These are phyloP conservation scores for Cephus pulcher DNA, from an alignment of 2,888 invertebrate species.

Conservation along the genomic window DNA sequence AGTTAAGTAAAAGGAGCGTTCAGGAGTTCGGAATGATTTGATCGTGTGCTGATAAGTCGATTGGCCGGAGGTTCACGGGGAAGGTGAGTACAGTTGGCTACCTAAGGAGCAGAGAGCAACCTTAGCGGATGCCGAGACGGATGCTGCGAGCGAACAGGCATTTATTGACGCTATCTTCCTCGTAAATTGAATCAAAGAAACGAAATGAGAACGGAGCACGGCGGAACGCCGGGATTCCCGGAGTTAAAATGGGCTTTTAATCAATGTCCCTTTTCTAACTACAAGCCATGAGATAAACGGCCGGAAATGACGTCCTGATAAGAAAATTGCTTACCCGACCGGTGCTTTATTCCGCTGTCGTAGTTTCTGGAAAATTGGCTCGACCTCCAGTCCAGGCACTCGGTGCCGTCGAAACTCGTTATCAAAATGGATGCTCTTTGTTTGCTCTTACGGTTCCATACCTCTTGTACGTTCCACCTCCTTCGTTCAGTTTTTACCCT, in stretches of 20 bases:
- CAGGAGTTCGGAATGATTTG: conserved; percentile 46
- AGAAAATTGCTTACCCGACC: conserved; percentile 58
- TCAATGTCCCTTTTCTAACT: conserved; percentile 56
- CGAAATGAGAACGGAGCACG: conserved; percentile 46
- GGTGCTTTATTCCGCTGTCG: conserved; percentile 30
- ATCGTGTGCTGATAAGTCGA: conserved; percentile 48
- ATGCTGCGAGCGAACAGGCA: conserved; percentile 27
- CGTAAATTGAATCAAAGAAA: conserved; percentile 63
- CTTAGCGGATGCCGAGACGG: conserved; percentile 17
- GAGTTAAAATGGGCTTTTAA: conserved; percentile 60
- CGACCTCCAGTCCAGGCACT: conserved; percentile 26
- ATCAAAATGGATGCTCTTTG: conserved; percentile 42
- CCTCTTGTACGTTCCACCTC: too few species aligned
- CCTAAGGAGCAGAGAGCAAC: not conserved
- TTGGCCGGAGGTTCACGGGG: conserved; percentile 1
- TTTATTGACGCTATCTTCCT: conserved; percentile 52
- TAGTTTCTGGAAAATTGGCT: conserved; percentile 47
- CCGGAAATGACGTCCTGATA: conserved; percentile 63
- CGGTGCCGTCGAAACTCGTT: conserved; percentile 36
- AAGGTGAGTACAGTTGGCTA: not conserved
- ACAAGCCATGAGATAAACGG: conserved; percentile 61
- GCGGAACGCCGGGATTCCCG: conserved; percentile 31
- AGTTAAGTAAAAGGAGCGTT: conserved; percentile 41
- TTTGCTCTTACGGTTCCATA: not conserved
- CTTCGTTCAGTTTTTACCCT: too few species aligned